Conservation (phyloP, 1,140 invertebrate species). For the Drosophila lacertosa region DNA sequence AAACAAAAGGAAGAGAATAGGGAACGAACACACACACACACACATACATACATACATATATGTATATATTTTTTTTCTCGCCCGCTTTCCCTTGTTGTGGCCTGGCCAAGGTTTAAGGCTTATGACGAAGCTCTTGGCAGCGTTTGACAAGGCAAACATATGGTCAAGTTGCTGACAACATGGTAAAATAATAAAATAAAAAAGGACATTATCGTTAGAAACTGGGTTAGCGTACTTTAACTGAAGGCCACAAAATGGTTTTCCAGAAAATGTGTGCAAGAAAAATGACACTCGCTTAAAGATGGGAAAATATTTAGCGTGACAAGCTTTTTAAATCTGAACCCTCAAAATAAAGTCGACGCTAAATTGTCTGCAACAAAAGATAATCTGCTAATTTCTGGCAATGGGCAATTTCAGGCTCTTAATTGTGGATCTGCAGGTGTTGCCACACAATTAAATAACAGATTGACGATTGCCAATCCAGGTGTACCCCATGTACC, state of each 20-base stretch:
- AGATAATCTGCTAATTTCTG: too few species aligned
- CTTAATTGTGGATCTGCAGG: background rate
- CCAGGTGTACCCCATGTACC: constrained; percentile 1
- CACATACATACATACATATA: background rate
- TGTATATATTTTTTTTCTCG: constrained; percentile 1
- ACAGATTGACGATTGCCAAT: constrained; percentile 9
- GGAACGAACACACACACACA: background rate
- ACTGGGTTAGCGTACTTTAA: constrained; percentile 24
- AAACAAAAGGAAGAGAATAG: constrained; percentile 27
- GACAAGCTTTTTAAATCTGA: too few species aligned
- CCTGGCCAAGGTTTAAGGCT: constrained; percentile 36
- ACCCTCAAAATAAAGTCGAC: too few species aligned
- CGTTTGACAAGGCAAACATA: constrained; percentile 63
- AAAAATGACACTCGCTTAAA: too few species aligned
- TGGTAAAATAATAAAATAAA: background rate
- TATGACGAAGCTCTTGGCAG: constrained; percentile 45
- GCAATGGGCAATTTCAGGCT: too few species aligned
- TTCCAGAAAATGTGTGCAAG: too few species aligned
- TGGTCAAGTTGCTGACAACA: constrained; percentile 38
- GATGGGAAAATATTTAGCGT: too few species aligned
- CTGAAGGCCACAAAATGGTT: constrained; percentile 1
- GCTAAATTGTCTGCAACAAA: too few species aligned
- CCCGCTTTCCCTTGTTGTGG: constrained; percentile 9
- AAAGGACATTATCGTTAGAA: constrained; percentile 24
- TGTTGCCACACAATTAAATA: background rate